Base-by-base conservation (phyloP, 1,140 invertebrate species). In the Drosophila dunni region DNA sequence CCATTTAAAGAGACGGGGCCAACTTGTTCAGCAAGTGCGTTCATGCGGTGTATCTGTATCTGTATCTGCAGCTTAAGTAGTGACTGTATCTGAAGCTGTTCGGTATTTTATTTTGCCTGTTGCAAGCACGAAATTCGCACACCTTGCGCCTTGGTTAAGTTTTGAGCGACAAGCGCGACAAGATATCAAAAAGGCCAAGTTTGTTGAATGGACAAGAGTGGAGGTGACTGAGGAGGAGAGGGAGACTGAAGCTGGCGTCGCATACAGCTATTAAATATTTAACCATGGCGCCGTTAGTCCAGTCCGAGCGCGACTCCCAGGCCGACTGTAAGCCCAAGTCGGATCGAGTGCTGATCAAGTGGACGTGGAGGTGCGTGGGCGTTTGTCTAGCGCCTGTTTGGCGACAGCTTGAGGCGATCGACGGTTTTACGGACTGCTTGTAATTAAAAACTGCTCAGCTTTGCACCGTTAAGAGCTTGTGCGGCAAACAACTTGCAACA, bases 131-230 rank as follows among this genome's bases (percentile, higher is more conserved):
- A 77, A 60, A 80, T 89, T 89, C 40, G 75, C 84, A 88, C 84
- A 88, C 84, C 84, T 88, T 88, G 80, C 82, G 61, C 51, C 61
- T 51, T 67, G 62, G 60, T 33, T 42, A 51, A 61, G 63, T 76
- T 85, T 78, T 86, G 82, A 86, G 63, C 77, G 84, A 89, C 83
- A 88, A 88, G 58, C 71, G 80, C 69, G 83, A 89, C 83, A 83
- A 88, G 83, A 89, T 83, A 88, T 89, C 84, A 80, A 83, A 89
- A 83, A 83, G 77, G 11, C 50, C 50, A 51, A 69, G 58, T 71
- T 79, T 75, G 79, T 83, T 83, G 79, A 67, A 63, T 69, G 36
- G 34, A 15, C 24, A 66, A 62, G 40, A 45, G 51, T 17, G 50
- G 74, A 9, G 58, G 17, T 29, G 29, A 7, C 17, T 40, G 45